phyloP scores from a whole-genome alignment of 2,888 invertebrate genomes.

The Chrysomela aeneicollis region DNA sequence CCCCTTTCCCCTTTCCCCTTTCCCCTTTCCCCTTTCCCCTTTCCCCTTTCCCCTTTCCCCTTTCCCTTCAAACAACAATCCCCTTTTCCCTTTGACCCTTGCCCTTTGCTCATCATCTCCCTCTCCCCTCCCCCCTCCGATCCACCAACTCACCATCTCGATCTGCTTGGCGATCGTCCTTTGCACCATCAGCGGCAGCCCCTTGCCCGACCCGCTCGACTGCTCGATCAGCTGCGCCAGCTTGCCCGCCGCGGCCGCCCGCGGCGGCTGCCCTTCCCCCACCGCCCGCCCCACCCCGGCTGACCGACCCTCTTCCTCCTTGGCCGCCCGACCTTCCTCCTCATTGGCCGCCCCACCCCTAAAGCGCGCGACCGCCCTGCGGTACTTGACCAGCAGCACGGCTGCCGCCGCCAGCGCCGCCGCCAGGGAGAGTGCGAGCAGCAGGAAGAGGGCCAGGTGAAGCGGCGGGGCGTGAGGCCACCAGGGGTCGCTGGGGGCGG shows the following conservation, averaged over 20 bases:
- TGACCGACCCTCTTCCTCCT: neutral
- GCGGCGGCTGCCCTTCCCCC: neutral
- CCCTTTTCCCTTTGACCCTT: no score
- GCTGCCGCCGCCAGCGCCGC: neutral
- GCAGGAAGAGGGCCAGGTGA: conserved; percentile 23
- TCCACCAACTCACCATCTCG: conserved; percentile 29
- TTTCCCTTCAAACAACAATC: no score
- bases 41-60: no score
- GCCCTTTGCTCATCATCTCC: no score
- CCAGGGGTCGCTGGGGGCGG: conserved; percentile 14
- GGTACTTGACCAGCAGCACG: conserved; percentile 17
- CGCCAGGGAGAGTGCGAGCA: no score
- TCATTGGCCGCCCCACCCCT: neutral
- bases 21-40: no score
- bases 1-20: no score
- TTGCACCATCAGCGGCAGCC: conserved; percentile 32
- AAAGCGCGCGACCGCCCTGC: neutral
- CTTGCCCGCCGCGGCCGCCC: neutral
- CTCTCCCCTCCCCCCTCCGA: no score
- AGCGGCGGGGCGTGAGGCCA: conserved; percentile 5
- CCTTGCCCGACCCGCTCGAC: conserved; percentile 23
- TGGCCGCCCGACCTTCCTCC: neutral
- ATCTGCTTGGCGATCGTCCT: conserved; percentile 39
- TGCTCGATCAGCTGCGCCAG: conserved; percentile 21
- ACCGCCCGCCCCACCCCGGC: neutral